Evolutionary conservation across 2,113 vertebrate species (phyloP), one percentile per base, ranked within the genome.

Genomic region (Misgurnus anguillicaudatus): DNA sequence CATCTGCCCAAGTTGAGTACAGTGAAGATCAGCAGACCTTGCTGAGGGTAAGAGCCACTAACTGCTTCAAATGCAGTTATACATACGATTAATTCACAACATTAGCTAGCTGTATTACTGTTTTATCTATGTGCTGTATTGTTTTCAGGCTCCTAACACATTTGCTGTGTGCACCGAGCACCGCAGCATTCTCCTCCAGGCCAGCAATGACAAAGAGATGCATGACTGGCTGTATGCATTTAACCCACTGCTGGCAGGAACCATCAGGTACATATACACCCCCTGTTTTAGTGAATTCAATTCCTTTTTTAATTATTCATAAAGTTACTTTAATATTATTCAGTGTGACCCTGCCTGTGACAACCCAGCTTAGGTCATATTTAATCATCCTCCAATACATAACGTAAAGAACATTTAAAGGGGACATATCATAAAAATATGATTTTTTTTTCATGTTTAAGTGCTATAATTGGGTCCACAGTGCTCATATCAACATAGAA

Each of bases 151-250:
- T 47, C 97, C 96, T 3, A 97, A 99, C 92, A 98, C 97, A 0
- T 98, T 99, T 24, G 94, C 97, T 0, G 96, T 99, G 87, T 98
- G 96, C 91, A 98, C 98, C 0, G 96, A 97, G 88, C 97, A 98
- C 87, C 95, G 97, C 0, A 97, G 96, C 81, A 95, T 99, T 83
- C 93, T 99, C 86, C 93, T 99, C 83, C 98, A 98, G 90, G 97
- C 97, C 0, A 90, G 87, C 90, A 98, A 95, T 0, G 98, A 99
- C 91, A 98, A 99, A 87, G 98, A 99, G 89, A 98, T 99, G 98
- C 98, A 99, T 9, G 97, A 98, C 91, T 98, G 96, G 97, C 94
- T 98, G 75, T 98, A 99, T 0, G 96, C 98, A 48, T 98, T 99
- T 88, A 98, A 98, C 88, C 98, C 97, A 16, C 95, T 98, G 84